Base-by-base conservation (phyloP, 2,797 vertebrate genomes). In the Buphagus erythrorhynchus region DNA sequence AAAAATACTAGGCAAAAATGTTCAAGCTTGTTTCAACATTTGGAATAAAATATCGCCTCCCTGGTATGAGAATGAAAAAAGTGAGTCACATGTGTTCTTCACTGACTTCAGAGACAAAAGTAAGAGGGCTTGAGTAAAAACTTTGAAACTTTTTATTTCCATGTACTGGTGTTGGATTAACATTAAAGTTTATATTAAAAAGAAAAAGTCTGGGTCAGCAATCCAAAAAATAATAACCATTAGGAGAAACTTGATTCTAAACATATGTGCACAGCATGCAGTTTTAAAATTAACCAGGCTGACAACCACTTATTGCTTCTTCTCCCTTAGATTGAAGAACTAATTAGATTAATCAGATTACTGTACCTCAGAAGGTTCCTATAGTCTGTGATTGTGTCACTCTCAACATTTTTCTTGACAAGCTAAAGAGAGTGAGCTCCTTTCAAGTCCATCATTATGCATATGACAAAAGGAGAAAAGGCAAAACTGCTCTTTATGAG, bases 121-220 rank as follows among this genome's bases (percentile, higher is more conserved):
- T 25, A 33, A 43, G 7, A 55, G 29, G 4, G 4, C 5, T 52
- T n/a, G 5, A 13, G 19, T 11, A 58, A 77, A 46, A 83, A 15
- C 3, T 72, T 48, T 20, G 7, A 26, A 88, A 38, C 11, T n/a
- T 0, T 36, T 51, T 51, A 28, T 51, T 65, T 85, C 35, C 36
- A 21, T 55, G 5, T 14, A 20, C 35, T 58, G 29, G 7, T 51
- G 46, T 43, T 76, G 42, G 14, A 65, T 45, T 65, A 83, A 38
- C 15, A 52, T 62, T 24, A 46, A 35, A 33, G 11, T 48, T 68
- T 52, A 59, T 29, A 8, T 2, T 29, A n/a, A 78, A 2, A 42
- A 22, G 2, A n/a, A 78, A 2, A 42, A 20, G 2, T 4, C 14
- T 7, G 57, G 5, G 1, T 51, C 49, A 76, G 8, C 3, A 46